These are phyloP conservation scores for Tinea pellionella DNA, from an alignment of 2,888 invertebrate genomes.

Conservation along the genomic window DNA sequence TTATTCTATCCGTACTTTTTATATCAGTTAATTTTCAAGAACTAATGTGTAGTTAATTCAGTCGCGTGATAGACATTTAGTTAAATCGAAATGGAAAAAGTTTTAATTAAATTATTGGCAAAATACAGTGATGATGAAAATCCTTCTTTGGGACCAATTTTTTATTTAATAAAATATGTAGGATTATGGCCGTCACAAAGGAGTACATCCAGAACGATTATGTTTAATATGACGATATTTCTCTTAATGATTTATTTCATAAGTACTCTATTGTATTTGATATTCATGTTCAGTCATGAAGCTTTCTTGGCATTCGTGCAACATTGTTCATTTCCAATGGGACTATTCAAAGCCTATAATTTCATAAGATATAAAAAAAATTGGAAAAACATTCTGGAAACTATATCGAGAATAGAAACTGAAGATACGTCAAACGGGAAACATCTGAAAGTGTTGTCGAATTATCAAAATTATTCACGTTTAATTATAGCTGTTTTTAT, in stretches of 20 bases:
- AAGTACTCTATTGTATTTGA: not conserved
- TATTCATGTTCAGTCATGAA: not conserved
- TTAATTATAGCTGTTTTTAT: not conserved
- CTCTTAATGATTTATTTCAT: not conserved
- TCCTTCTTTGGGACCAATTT: not conserved
- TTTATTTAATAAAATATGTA: not conserved
- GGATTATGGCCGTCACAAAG: not conserved
- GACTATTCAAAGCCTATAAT: constrained; percentile 5
- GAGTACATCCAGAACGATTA: not conserved
- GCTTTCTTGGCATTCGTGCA: constrained; percentile 1
- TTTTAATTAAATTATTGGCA: too few relatives aligned
- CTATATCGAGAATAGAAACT: constrained; percentile 6
- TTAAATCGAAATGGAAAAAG: too few relatives aligned
- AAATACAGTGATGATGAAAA: not conserved
- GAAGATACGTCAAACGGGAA: not conserved
- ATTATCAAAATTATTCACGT: constrained; percentile 1
- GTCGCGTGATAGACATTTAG: too few relatives aligned
- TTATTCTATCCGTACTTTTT: too few relatives aligned
- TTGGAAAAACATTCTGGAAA: constrained; percentile 5
- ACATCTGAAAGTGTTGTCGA: not conserved
- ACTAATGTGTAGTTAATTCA: too few relatives aligned
- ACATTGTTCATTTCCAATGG: constrained; percentile 4
- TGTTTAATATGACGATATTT: not conserved
- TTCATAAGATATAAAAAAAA: not conserved
- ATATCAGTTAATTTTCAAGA: too few relatives aligned